Percentiles rank a stretch among this genome's conserved stretches.
These are phyloP conservation scores for Chlorospingus flavigularis DNA, from an alignment of 2,797 vertebrate genomes.

Conservation along the genomic window DNA sequence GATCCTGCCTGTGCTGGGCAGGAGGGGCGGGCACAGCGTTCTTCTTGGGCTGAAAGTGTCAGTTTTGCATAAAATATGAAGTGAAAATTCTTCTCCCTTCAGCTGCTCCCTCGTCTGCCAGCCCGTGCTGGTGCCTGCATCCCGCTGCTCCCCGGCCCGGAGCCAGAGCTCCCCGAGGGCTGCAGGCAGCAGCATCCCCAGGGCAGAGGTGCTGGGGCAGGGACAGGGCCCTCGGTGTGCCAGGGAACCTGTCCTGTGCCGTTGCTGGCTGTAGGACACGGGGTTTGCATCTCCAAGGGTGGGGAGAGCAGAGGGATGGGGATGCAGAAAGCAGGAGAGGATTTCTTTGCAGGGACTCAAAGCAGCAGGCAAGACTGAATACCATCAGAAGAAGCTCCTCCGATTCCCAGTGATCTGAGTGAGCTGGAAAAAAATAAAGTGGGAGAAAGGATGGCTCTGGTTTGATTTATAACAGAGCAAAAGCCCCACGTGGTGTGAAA, in stretches of 20 bases:
- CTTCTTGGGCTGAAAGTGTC: background rate
- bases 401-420: background rate
- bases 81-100: background rate
- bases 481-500: background rate
- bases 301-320: background rate
- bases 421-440: background rate
- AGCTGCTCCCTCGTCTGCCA: background rate
- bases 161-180: background rate
- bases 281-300: background rate
- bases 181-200: background rate
- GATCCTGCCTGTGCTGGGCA: background rate
- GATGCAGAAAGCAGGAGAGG: background rate
- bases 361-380: background rate
- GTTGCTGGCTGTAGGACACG: fast-evolving
- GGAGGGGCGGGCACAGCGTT: background rate
- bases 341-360: background rate
- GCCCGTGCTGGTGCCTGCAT: background rate
- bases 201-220: background rate
- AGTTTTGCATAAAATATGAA: background rate
- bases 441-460: background rate
- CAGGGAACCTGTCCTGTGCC: fast-evolving
- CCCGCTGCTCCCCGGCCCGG: background rate
- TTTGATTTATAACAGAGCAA: background rate
- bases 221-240: fast-evolving
- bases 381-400: background rate